Conservation (phyloP, 1,140 invertebrate species). For the Drosophila littoralis region DNA sequence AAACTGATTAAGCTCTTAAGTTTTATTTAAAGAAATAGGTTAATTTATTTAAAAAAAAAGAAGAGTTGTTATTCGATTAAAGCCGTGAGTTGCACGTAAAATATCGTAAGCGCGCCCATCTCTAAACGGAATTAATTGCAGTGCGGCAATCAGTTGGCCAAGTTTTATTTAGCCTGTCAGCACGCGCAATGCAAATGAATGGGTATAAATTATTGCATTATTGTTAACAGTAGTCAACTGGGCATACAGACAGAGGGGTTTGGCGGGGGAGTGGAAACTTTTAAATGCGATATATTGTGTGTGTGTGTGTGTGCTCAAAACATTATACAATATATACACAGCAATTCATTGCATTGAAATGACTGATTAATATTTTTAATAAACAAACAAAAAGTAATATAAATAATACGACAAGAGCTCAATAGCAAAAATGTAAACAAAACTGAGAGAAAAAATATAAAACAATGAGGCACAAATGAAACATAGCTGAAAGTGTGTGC, state of each 20-base stretch:
- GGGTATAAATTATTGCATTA: slow-evolving; percentile 76
- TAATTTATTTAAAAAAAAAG: too few species aligned
- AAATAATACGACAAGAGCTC: slow-evolving; percentile 34
- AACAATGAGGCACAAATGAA: slow-evolving; percentile 37
- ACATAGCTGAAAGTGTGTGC: slow-evolving; percentile 57
- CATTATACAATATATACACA: slow-evolving; percentile 33
- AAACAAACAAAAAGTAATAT: slow-evolving; percentile 56
- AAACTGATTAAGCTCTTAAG: too few species aligned
- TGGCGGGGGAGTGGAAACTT: slow-evolving; percentile 31
- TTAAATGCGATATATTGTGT: slow-evolving; percentile 39
- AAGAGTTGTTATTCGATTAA: not conserved
- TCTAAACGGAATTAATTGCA: slow-evolving; percentile 50
- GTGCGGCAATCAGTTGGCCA: slow-evolving; percentile 64
- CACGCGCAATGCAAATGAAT: slow-evolving; percentile 64
- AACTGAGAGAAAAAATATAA: slow-evolving; percentile 15
- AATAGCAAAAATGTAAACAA: slow-evolving; percentile 33
- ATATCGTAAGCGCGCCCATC: not conserved
- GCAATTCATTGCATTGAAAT: slow-evolving; percentile 83
- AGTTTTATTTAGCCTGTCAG: slow-evolving; percentile 61
- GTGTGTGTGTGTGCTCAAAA: slow-evolving; percentile 14
- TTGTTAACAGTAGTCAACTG: slow-evolving; percentile 68
- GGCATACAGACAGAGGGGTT: not conserved
- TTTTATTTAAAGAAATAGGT: too few species aligned
- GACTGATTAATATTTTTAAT: slow-evolving; percentile 84
- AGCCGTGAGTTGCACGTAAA: not conserved